phyloP scores from a whole-genome alignment of 2,797 vertebrate genomes.

The Malurus leucopterus region DNA sequence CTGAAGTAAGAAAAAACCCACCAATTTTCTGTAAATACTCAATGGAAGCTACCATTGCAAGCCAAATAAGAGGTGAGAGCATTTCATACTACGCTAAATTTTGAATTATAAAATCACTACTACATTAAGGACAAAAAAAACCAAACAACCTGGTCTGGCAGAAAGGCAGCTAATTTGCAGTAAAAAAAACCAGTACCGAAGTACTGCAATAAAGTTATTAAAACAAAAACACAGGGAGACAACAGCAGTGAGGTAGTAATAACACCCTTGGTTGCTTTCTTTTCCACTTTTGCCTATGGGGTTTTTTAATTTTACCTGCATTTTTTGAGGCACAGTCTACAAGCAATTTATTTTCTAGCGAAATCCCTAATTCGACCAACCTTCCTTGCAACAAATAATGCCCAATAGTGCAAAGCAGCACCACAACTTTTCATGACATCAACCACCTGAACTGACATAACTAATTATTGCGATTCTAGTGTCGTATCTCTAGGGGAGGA shows the following conservation, averaged over 20 bases:
- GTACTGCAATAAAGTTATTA: not conserved
- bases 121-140: not conserved
- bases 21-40: not conserved
- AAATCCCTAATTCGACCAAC: not conserved
- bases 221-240: not conserved
- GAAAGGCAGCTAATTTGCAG: not conserved
- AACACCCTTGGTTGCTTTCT: not conserved
- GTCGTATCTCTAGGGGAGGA: not conserved
- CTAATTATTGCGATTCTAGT: not conserved
- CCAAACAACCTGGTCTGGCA: rapidly evolving
- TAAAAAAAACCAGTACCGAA: not conserved
- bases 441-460: not conserved
- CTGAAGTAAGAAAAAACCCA: not conserved
- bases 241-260: not conserved
- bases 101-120: not conserved
- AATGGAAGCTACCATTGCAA: not conserved
- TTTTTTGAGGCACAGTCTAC: not conserved
- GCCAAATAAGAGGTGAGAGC: not conserved
- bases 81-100: not conserved
- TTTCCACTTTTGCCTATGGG: not conserved
- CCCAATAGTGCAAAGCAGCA: not conserved
- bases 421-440: not conserved
- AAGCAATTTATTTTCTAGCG: not conserved
- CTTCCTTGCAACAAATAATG: not conserved
- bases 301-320: not conserved